phyloP scores from a whole-genome alignment of 2,888 invertebrate genomes.

The Yponomeuta sedellus region DNA sequence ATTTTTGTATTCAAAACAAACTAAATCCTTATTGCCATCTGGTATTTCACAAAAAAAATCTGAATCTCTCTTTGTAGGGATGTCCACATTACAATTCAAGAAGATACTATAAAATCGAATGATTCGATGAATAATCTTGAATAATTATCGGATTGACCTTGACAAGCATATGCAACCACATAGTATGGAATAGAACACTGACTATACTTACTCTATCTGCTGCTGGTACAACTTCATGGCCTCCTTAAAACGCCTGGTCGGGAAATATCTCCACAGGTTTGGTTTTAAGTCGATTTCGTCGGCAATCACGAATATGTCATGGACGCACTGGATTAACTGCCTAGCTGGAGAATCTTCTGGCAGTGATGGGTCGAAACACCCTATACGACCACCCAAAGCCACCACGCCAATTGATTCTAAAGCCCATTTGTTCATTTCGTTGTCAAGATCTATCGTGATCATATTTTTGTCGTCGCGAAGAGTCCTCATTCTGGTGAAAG shows the following conservation, averaged over 20 bases:
- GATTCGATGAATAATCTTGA: too few relatives aligned
- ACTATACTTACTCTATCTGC: slow-evolving; percentile 28
- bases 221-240: slow-evolving; percentile 18
- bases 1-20: too few relatives aligned
- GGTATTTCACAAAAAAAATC: too few relatives aligned
- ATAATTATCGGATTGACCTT: too few relatives aligned
- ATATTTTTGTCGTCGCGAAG: slow-evolving; percentile 24
- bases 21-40: too few relatives aligned
- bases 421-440: slow-evolving; percentile 29
- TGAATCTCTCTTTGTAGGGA: too few relatives aligned
- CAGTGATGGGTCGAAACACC: slow-evolving; percentile 26
- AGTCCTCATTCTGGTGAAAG: slow-evolving; percentile 23
- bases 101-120: too few relatives aligned
- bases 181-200: too few relatives aligned
- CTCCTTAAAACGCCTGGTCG: slow-evolving; percentile 16
- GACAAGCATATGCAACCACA: too few relatives aligned
- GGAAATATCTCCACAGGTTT: slow-evolving; percentile 16
- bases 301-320: slow-evolving; percentile 13
- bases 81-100: too few relatives aligned
- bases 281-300: slow-evolving; percentile 19
- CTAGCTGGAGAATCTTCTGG: slow-evolving; percentile 23
- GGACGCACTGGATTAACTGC: slow-evolving; percentile 19
- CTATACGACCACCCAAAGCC: slow-evolving; percentile 27
- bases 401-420: slow-evolving; percentile 27
- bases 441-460: slow-evolving; percentile 22